Evolutionary conservation across 2,888 invertebrate genomes (phyloP), one percentile per base, ranked within the genome.

Genomic region (Rosalia funebris): DNA sequence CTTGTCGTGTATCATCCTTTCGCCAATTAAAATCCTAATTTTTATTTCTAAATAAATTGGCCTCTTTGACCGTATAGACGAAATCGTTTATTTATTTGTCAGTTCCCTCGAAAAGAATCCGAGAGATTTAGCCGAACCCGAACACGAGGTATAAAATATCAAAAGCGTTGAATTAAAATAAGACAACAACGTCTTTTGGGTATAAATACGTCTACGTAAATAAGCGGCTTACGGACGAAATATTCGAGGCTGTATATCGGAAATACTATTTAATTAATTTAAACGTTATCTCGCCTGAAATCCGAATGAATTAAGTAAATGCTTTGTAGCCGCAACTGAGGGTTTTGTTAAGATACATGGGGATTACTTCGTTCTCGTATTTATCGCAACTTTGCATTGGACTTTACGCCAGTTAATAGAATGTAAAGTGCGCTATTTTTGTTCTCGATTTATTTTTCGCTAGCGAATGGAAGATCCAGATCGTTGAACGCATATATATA

Each of bases 211-310:
- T 67, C 66, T 48, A n/a, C 11, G n/a, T n/a, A n/a, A n/a, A 48
- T 66, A 66, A 69, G 66, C 66, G 46, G 66, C 63, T 67, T 69
- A 69, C 59, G 45, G 48, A 58, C 68, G 63, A 68, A 68, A 63
- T 63, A 68, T 69, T 65, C 69, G 57, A 72, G 61, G 68, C 63
- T 65, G 68, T 70, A 70, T 71, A 72, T 72, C 69, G 72, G 68
- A 71, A 71, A 71, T 69, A 69, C 69, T 66, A 69, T 70, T 75
- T 75, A 75, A 75, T 75, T 75, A 75, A 75, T 75, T 75, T 74
- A 69, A 73, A 72, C 69, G 69, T 72, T 72, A 71, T 74, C 71
- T 70, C 63, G 47, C 53, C 48, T 63, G 65, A 68, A 73, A 72
- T 71, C 68, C 73, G 58, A 66, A 68, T 68, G 71, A 74, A 71